Evolutionary conservation across 1,140 invertebrate species (phyloP).

Genomic region (Brachionus asplanchnoidis): DNA sequence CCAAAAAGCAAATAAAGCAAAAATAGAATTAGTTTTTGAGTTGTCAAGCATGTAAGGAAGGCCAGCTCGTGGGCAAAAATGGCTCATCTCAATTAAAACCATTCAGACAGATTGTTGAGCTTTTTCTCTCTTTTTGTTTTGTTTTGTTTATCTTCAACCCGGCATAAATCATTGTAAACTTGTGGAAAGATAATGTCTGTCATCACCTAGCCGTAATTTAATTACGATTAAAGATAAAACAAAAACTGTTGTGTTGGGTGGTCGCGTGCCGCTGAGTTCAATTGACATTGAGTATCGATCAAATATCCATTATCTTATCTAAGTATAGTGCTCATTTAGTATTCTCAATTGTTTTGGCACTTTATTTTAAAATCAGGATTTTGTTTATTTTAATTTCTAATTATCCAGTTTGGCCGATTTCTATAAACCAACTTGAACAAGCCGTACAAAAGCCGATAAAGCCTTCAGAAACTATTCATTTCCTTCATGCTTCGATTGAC

Average conservation of each 20-base stretch:
- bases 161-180: constrained; percentile 8
- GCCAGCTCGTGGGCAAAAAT: neutral
- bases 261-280: constrained; percentile 37
- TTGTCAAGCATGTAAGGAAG: neutral
- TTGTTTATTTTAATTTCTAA: constrained; percentile 15
- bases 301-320: constrained; percentile 39
- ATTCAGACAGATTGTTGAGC: neutral
- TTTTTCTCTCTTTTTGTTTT: neutral
- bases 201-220: constrained; percentile 20
- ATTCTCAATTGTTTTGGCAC: constrained; percentile 6
- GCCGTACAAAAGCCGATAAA: constrained; percentile 4
- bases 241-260: neutral
- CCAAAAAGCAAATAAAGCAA: constrained; percentile 20
- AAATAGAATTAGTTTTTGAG: neutral
- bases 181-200: constrained; percentile 2
- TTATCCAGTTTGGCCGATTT: constrained; percentile 3
- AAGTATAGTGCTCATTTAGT: neutral
- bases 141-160: constrained; percentile 3
- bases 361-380: constrained; percentile 27
- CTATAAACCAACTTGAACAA: constrained; percentile 1
- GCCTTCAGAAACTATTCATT: neutral
- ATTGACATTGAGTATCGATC: constrained; percentile 38
- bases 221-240: constrained; percentile 21
- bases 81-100: neutral
- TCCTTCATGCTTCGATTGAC: constrained; percentile 24